Conservation (phyloP, 2,797 vertebrate species). For the Gymnothorax javanicus region DNA sequence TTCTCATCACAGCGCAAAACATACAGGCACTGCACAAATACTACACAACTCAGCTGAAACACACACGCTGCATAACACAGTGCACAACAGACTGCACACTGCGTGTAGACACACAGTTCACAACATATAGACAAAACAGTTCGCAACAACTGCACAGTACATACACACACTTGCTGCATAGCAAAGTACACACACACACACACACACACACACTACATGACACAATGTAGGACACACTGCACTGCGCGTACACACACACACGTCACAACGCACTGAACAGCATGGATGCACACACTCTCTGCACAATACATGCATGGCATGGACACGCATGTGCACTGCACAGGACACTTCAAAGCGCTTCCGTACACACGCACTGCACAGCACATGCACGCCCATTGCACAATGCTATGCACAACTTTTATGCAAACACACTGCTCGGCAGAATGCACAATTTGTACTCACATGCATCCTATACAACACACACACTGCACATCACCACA, state of each 20-base stretch:
- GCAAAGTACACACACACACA: neutral
- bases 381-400: no score
- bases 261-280: neutral
- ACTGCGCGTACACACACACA: neutral
- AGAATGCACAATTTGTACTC: no score
- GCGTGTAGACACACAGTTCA: neutral
- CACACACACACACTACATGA: neutral
- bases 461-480: no score
- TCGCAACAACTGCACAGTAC: no score
- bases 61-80: neutral
- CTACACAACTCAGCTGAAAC: neutral
- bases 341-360: no score
- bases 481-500: no score
- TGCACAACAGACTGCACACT: neutral
- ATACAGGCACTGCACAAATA: neutral
- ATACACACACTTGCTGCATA: neutral
- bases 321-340: no score
- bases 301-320: neutral
- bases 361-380: no score
- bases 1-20: neutral
- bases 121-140: neutral
- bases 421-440: no score
- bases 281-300: neutral
- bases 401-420: no score
- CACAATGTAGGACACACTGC: neutral